A percentile compares a stretch with the other conserved stretches of the same genome.
phyloP scores from a whole-genome alignment of 1,140 invertebrate genomes.

The Microplitis mediator region DNA sequence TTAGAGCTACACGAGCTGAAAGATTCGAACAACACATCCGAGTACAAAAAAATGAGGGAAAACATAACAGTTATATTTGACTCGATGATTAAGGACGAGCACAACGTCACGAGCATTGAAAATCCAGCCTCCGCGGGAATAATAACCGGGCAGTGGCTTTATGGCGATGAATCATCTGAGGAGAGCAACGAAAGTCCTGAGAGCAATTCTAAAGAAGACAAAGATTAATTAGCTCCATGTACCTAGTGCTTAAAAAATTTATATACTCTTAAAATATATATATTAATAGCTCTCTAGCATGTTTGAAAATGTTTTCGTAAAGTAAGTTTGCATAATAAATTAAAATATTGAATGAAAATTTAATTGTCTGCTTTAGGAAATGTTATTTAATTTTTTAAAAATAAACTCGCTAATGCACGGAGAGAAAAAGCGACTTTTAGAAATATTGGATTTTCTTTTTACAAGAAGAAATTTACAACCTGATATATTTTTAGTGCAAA shows the following conservation, averaged over 20 bases:
- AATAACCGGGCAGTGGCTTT: slow-evolving; percentile 22
- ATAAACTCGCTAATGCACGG: too few relatives aligned
- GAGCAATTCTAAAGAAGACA: not conserved
- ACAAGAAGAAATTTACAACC: too few relatives aligned
- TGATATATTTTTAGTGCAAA: too few relatives aligned
- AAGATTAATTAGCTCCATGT: not conserved
- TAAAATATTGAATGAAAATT: too few relatives aligned
- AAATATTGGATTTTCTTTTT: too few relatives aligned
- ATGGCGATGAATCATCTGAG: slow-evolving; percentile 17
- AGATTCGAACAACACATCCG: not conserved
- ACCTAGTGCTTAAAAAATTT: not conserved
- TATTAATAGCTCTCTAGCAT: too few relatives aligned
- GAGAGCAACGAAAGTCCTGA: not conserved
- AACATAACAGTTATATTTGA: slow-evolving; percentile 10
- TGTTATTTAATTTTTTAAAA: too few relatives aligned
- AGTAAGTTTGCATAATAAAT: too few relatives aligned
- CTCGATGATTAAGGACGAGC: slow-evolving; percentile 3
- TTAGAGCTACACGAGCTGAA: not conserved
- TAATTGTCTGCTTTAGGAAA: too few relatives aligned
- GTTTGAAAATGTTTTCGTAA: too few relatives aligned
- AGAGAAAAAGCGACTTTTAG: too few relatives aligned
- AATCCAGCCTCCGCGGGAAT: slow-evolving; percentile 16
- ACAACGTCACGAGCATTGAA: not conserved
- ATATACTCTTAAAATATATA: too few relatives aligned
- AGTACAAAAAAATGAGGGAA: not conserved